Evolutionary conservation across 2,113 vertebrate species (phyloP).

Genomic region (Dicerorhinus sumatrensis): DNA sequence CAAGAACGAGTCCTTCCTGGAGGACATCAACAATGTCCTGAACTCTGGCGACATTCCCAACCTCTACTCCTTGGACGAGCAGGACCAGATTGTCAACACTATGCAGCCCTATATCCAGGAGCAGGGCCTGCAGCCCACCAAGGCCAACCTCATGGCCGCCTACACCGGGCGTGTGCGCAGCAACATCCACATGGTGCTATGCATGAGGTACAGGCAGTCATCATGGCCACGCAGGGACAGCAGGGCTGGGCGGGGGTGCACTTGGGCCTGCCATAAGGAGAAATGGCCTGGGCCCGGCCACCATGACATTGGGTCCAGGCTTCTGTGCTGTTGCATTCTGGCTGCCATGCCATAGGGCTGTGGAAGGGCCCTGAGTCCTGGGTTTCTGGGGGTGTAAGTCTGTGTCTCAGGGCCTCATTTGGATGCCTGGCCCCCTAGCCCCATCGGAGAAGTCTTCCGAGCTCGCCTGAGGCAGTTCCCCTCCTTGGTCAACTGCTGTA

Average conservation of each 20-base stretch:
- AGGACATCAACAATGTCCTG: constrained; percentile 95
- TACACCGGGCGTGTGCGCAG: constrained; percentile 90
- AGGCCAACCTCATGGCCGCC: constrained; percentile 93
- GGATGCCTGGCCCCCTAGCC: constrained; percentile 85
- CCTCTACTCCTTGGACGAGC: constrained; percentile 91
- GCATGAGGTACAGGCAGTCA: constrained; percentile 91
- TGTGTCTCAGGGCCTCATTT: neutral
- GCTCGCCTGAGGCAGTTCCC: constrained; percentile 95
- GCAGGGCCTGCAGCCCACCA: constrained; percentile 93
- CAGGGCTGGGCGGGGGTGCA: neutral
- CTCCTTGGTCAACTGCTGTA: constrained; percentile 95
- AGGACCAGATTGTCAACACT: constrained; percentile 91
- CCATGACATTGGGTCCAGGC: neutral
- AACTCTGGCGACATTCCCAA: constrained; percentile 95
- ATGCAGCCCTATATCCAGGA: constrained; percentile 93
- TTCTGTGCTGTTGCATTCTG: neutral
- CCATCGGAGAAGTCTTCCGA: constrained; percentile 94
- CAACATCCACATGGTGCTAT: constrained; percentile 95
- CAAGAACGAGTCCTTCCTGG: constrained; percentile 95
- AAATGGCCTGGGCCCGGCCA: neutral
- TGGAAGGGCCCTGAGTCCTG: neutral
- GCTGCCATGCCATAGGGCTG: neutral
- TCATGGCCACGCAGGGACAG: accelerated
- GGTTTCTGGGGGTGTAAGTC: neutral
- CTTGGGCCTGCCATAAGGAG: neutral